Base-by-base conservation (phyloP, 2,113 vertebrate genomes). In the Scytalopus superciliaris region DNA sequence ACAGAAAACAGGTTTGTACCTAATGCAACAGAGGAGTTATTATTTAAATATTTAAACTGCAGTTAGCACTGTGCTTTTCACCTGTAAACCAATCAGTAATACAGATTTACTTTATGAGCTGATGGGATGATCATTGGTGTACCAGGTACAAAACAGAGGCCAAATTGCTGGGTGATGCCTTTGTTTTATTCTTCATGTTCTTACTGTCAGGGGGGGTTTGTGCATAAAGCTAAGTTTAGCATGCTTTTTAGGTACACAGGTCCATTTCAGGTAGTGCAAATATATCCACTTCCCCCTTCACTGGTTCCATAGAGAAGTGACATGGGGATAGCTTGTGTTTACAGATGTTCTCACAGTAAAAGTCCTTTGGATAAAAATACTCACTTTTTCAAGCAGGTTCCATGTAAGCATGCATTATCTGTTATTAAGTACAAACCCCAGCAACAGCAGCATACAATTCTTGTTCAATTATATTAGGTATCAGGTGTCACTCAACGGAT, bases 31-130 rank as follows among this genome's bases (percentile, higher is more conserved):
- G 50, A 84, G 25, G 57, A 86, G 12, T 86, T 88, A 44, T 3
- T 76, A 83, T 77, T 96, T 77, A 86, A 92, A 80, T 84, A 89
- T 76, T 94, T 80, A 50, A 85, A 70, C 15, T 47, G 42, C 24
- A 73, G 39, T 57, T 53, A 62, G 50, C 9, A 49, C 27, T 39
- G 56, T 35, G 33, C 22, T 67, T 93, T 90, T 80, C 49, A 78
- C 52, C 37, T 75, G 56, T 50, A 92, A 84, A 78, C 9, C 17
- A 84, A 30, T 67, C 59, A 70, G 42, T 17, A 88, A 55, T 42
- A 39, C 42, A 49, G 14, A 14, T 69, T 66, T 80, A 30, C 35
- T 77, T 70, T 80, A 68, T 18, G 59, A 77, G 50, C 74, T 50
- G 39, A 76, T 10, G 27, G 30, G 3, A 73, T 25, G 21, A 50